Evolutionary conservation across 2,888 invertebrate genomes (phyloP), one percentile per base, ranked within the genome.

Genomic region (Tillus elongatus): DNA sequence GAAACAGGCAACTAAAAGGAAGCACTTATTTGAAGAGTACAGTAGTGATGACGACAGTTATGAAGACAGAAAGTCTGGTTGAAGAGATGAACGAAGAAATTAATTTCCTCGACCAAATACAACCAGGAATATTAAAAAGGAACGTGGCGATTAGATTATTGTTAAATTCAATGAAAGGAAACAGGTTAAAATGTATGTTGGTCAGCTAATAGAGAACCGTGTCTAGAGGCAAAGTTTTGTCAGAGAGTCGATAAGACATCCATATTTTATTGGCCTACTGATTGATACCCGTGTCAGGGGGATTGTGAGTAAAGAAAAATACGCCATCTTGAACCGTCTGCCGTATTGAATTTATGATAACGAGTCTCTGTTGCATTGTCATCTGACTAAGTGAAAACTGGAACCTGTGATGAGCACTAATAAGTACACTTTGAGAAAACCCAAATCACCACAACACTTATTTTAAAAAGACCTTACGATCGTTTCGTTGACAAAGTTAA

Each of bases 21-120:
- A n/a, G 4, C 28, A 10, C 11, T 28, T n/a, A 10, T 28, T 28
- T 4, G 28, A 28, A 28, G 28, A 28, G 11, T n/a, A 28, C 10
- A 28, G 28, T 28, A 28, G 28, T 28, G 10, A 10, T 28, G 28
- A 28, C 4, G 11, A 28, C 28, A 28, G 11, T 28, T 28, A 10
- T 11, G 4, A 28, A 4, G 10, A n/a, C 8, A 10, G 10, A n/a
- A 4, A 28, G 28, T 30, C 8, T 30, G 13, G 14, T 6, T 30
- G 31, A 30, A 30, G 31, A 30, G 4, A 30, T 30, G 31, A n/a
- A 30, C 6, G 31, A 30, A 30, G 19, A 19, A 19, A 19, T 19
- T 8, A 19, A 19, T 19, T 19, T 19, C 19, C 8, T 19, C 19
- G 8, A 30, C 13, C 31, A 30, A 13, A 30, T 30, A 14, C 31